A percentile compares a stretch with the other conserved stretches of the same genome.
Evolutionary conservation across 2,797 vertebrate species (phyloP).

Genomic region (Catamblyrhynchus diadema): DNA sequence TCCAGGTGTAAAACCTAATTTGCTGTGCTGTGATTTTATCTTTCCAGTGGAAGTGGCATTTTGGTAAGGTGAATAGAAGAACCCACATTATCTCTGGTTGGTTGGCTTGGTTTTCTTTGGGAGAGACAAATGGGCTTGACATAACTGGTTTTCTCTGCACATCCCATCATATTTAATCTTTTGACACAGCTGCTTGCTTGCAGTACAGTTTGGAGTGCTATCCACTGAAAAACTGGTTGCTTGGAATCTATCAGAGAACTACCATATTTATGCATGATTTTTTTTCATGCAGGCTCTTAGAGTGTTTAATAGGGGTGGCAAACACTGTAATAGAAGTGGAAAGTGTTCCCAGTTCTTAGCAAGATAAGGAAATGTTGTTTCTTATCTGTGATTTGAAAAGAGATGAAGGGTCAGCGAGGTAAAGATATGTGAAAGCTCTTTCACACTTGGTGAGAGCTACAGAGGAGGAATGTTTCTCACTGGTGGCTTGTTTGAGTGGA

Average conservation of each 20-base stretch:
- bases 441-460: background rate
- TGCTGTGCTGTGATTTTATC: background rate
- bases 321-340: background rate
- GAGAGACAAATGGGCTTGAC: background rate
- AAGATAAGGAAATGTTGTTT: conserved; percentile 46
- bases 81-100: background rate
- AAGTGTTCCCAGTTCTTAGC: conserved; percentile 7
- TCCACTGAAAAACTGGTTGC: background rate
- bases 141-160: background rate
- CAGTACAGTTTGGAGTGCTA: background rate
- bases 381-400: conserved; percentile 40
- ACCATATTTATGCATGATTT: background rate
- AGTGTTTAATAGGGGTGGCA: background rate
- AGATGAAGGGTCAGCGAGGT: conserved; percentile 27
- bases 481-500: background rate
- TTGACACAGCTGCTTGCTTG: background rate
- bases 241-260: background rate
- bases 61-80: background rate
- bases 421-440: conserved; percentile 7
- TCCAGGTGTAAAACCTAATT: background rate
- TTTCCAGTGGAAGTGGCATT: background rate
- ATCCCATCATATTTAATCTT: conserved; percentile 11
- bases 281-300: background rate
- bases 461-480: background rate
- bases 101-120: background rate